Conservation (phyloP, 2,113 vertebrate genomes). For the Brachypodius melanocephalos region DNA sequence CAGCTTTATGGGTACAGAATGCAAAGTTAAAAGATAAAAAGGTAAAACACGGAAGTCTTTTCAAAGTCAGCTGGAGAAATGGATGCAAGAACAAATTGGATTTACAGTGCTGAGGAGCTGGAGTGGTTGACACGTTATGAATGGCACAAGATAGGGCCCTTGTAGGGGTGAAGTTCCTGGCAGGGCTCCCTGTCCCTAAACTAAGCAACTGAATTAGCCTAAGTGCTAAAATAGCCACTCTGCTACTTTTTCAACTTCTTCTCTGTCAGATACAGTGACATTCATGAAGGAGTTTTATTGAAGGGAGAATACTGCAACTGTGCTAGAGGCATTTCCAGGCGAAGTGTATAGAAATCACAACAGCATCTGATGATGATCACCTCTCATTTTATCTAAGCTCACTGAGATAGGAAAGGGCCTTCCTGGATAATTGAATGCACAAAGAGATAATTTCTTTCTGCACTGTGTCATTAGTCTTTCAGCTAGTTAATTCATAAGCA, state of each 20-base stretch:
- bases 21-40: background rate
- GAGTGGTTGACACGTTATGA: fast-evolving
- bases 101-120: fast-evolving
- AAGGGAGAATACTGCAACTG: background rate
- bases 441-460: background rate
- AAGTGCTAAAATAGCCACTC: background rate
- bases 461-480: background rate
- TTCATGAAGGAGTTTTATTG: background rate
- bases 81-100: background rate
- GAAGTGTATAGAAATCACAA: background rate
- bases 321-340: background rate
- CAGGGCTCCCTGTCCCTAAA: background rate
- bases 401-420: background rate
- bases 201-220: background rate
- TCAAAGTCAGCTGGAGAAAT: background rate
- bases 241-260: background rate
- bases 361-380: background rate
- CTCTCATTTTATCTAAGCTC: background rate
- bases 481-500: background rate
- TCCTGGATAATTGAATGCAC: background rate
- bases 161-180: background rate
- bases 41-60: background rate
- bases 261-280: background rate
- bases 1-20: background rate
- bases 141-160: background rate